These are phyloP conservation scores for Dicentrarchus labrax DNA, from an alignment of 2,113 vertebrate species.

Conservation along the genomic window DNA sequence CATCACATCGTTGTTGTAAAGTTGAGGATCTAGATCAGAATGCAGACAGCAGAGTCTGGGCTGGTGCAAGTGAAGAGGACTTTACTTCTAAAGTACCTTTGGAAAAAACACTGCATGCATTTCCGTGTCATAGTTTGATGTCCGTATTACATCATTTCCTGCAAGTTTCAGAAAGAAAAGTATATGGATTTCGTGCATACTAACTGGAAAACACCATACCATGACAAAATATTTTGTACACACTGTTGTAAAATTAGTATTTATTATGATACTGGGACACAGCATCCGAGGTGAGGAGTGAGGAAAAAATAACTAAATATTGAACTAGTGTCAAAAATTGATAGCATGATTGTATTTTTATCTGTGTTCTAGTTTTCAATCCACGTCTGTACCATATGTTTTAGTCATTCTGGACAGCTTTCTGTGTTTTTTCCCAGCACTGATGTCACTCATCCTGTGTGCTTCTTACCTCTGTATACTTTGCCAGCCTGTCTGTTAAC, in stretches of 20 bases:
- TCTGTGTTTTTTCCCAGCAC: not conserved
- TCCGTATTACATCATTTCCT: not conserved
- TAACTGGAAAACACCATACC: too few relatives aligned
- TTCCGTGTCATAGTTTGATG: too few relatives aligned
- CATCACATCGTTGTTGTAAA: not conserved
- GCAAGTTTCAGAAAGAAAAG: not conserved
- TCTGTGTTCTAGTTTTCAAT: not conserved
- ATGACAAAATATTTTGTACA: not conserved
- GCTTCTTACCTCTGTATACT: slow-evolving; percentile 13
- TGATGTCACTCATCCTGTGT: slow-evolving; percentile 18
- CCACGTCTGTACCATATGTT: not conserved
- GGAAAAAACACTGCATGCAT: too few relatives aligned
- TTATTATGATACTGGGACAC: not conserved
- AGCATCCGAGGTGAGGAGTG: not conserved
- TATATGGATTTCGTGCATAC: not conserved
- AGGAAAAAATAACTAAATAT: not conserved
- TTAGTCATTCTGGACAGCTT: not conserved
- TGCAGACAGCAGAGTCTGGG: not conserved
- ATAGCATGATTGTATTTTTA: not conserved
- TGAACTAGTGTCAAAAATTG: not conserved
- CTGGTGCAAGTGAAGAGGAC: not conserved
- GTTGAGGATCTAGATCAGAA: not conserved
- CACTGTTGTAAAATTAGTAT: not conserved
- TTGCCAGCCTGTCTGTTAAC: slow-evolving; percentile 17
- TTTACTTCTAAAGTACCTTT: not conserved